phyloP scores from a whole-genome alignment of 2,888 invertebrate species.

The Oligia latruncula region DNA sequence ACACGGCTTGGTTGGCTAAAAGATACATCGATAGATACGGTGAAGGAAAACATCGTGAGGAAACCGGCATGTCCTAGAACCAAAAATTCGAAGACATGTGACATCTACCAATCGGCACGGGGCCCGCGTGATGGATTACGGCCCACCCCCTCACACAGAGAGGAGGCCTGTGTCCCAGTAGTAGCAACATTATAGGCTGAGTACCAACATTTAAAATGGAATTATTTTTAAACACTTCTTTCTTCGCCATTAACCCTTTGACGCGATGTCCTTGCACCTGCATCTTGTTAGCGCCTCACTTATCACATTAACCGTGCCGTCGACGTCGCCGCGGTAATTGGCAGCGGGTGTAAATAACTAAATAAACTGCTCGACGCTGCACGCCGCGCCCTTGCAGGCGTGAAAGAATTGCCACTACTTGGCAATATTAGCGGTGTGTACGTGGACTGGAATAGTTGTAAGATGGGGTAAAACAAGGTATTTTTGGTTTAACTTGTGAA shows the following conservation, averaged over 20 bases:
- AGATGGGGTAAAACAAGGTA: background rate
- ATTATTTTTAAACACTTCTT: slow-evolving; percentile 33
- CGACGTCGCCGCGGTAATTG: slow-evolving; percentile 74
- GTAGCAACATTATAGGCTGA: too few relatives aligned
- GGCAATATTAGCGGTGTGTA: slow-evolving; percentile 50
- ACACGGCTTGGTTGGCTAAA: too few relatives aligned
- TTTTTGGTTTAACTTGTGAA: background rate
- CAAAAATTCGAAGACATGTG: too few relatives aligned
- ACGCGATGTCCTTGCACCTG: slow-evolving; percentile 62
- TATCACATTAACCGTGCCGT: slow-evolving; percentile 78
- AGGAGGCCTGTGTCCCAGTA: too few relatives aligned
- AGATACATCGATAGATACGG: too few relatives aligned
- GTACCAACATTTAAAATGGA: slow-evolving; percentile 6
- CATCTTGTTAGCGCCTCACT: slow-evolving; percentile 78
- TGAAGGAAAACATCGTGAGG: too few relatives aligned
- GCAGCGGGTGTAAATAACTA: slow-evolving; percentile 75
- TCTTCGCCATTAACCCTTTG: slow-evolving; percentile 39
- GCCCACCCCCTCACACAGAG: too few relatives aligned
- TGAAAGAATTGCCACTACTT: slow-evolving; percentile 62
- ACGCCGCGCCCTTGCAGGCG: slow-evolving; percentile 58
- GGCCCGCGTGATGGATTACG: too few relatives aligned
- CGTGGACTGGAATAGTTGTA: slow-evolving; percentile 14
- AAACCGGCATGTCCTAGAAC: too few relatives aligned
- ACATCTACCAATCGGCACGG: too few relatives aligned
- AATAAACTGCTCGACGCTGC: slow-evolving; percentile 68